These are phyloP conservation scores for Aromia moschata DNA, from an alignment of 2,888 invertebrate species.

Conservation along the genomic window DNA sequence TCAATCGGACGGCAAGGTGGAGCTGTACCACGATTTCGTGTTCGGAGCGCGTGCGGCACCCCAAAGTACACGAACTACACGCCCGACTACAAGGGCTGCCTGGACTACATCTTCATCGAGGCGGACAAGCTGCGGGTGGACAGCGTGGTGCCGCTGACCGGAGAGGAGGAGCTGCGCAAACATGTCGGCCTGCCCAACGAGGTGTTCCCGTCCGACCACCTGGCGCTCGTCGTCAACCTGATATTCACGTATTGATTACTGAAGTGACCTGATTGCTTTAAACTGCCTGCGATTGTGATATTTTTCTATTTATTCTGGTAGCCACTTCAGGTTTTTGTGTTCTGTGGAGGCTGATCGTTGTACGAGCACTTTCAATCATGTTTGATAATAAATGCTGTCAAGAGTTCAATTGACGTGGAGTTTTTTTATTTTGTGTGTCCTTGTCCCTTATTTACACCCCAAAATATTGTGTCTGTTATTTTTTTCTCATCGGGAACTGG, in stretches of 20 bases:
- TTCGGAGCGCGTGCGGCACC: constrained; percentile 85
- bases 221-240: constrained; percentile 85
- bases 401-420: too few species aligned
- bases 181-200: constrained; percentile 86
- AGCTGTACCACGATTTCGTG: constrained; percentile 59
- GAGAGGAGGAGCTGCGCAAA: constrained; percentile 76
- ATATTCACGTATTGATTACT: too few species aligned
- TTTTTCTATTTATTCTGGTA: background rate
- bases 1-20: constrained; percentile 68
- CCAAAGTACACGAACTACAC: constrained; percentile 89
- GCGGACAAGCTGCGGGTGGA: constrained; percentile 69
- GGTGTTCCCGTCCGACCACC: constrained; percentile 92
- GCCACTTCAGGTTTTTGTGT: too few species aligned
- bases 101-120: constrained; percentile 92
- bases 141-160: constrained; percentile 82
- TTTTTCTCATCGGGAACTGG: too few species aligned
- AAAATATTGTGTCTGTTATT: too few species aligned
- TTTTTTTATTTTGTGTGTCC: too few species aligned
- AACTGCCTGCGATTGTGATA: background rate
- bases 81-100: constrained; percentile 80
- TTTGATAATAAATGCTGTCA: too few species aligned
- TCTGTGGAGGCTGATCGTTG: too few species aligned
- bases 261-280: background rate
- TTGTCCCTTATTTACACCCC: too few species aligned
- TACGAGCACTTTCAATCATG: too few species aligned